A percentile compares a stretch with the other conserved stretches of the same genome.
Conservation (phyloP, 2,888 invertebrate species). For the Hyposoter didymator region DNA sequence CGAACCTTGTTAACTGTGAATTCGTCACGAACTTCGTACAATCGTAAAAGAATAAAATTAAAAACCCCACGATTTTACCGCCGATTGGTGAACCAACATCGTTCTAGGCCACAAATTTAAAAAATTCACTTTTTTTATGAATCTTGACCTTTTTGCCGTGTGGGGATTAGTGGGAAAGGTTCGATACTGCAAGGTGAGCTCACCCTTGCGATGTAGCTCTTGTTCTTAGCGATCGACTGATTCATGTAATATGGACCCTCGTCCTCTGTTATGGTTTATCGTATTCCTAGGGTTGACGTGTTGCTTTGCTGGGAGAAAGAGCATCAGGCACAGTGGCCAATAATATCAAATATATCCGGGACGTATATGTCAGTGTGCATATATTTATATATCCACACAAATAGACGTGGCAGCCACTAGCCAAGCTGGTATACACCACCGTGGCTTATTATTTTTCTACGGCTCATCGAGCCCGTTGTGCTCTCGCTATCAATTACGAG, state of each 20-base stretch:
- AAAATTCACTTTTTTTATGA: too few species aligned
- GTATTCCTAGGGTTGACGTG: slow-evolving; percentile 44
- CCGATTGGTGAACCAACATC: too few species aligned
- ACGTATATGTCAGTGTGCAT: slow-evolving; percentile 9
- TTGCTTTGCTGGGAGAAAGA: slow-evolving; percentile 56
- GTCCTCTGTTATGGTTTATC: slow-evolving; percentile 29
- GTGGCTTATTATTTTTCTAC: slow-evolving; percentile 84
- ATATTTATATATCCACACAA: slow-evolving; percentile 37
- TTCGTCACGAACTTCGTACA: neutral
- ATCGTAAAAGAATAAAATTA: neutral
- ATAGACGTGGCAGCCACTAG: slow-evolving; percentile 30
- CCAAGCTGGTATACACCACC: slow-evolving; percentile 72
- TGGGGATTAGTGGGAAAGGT: too few species aligned
- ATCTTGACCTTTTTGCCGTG: too few species aligned
- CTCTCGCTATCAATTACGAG: slow-evolving; percentile 83
- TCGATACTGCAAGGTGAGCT: neutral
- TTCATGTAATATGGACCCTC: slow-evolving; percentile 22
- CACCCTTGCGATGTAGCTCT: neutral
- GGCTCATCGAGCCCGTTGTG: slow-evolving; percentile 83
- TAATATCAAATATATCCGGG: slow-evolving; percentile 74
- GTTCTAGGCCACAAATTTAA: too few species aligned
- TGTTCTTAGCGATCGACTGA: neutral
- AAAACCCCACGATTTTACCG: neutral
- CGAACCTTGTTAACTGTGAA: neutral
- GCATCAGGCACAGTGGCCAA: slow-evolving; percentile 76